Evolutionary conservation across 2,888 invertebrate genomes (phyloP), one percentile per base, ranked within the genome.

Genomic region (Drosophila cognata): DNA sequence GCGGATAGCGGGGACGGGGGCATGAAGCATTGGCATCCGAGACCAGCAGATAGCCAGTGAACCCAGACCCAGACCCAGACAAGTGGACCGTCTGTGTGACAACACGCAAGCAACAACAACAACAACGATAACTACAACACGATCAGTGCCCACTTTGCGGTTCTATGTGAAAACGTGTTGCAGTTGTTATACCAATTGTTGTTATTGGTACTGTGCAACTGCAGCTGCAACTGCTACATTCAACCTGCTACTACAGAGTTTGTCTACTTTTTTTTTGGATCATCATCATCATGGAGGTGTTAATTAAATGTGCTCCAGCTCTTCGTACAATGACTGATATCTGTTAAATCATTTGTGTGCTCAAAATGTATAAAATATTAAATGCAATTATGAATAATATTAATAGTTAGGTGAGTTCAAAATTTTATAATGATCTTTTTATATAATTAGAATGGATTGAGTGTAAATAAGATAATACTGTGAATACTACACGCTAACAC

Each of bases 181-280:
- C 81, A 60, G 62, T 80, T 76, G 74, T 72, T 79, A 64, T 50
- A 28, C 55, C 66, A 76, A 63, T 63, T 72, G 60, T 50, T 50
- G 61, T 57, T 72, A 55, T 60, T 59, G 59, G 25, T 21, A 28
- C 52, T 66, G 61, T 18, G 60, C 31, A 56, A 53, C 53, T 62
- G 52, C 58, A 48, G 43, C 57, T 63, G 62, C 62, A 58, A 61
- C 36, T 59, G 69, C 60, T 46, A 84, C 76, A 84, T 83, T 83
- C 82, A 87, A 83, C 76, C 71, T 87, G 87, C 84, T 84, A 73
- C 82, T 85, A 70, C 65, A 74, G 41, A 46, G 46, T 57, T 69
- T 60, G 60, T 58, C 43, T 21, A 43, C 35, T 36, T 63, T 70
- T 58, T 50, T 35, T 38, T 57, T 38, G 41, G 38, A 60, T 18